Percentiles rank a stretch among this genome's conserved stretches.
Conservation (phyloP, 2,888 invertebrate species). For the Automeris io region DNA sequence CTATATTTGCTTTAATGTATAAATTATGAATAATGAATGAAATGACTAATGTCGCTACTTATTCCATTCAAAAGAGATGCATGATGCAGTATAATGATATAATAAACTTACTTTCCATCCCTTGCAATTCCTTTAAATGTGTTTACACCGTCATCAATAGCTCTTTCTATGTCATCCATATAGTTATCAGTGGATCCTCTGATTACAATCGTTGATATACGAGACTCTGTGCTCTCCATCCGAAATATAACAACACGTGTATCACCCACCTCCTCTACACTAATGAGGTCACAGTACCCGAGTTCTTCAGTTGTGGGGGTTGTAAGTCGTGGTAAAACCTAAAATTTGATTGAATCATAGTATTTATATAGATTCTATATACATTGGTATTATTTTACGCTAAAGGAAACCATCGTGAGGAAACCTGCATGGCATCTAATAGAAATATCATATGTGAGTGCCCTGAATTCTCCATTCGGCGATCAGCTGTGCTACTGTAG, state of each 20-base stretch:
- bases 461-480: too few species aligned
- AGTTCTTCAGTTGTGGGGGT: conserved; percentile 93
- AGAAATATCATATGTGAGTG: too few species aligned
- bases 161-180: conserved; percentile 99
- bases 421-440: too few species aligned
- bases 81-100: too few species aligned
- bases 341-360: conserved; percentile 3
- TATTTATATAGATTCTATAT: background rate
- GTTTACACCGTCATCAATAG: conserved; percentile 99
- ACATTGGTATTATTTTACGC: too few species aligned
- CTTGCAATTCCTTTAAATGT: conserved; percentile 95
- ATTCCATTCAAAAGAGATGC: too few species aligned
- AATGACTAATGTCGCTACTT: too few species aligned
- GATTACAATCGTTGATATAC: conserved; percentile 94
- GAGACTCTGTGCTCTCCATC: conserved; percentile 88
- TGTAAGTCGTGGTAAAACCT: conserved; percentile 80
- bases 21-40: too few species aligned
- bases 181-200: conserved; percentile 98
- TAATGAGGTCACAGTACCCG: conserved; percentile 93
- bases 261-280: conserved; percentile 96
- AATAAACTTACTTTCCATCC: conserved; percentile 74
- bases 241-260: conserved; percentile 96
- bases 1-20: too few species aligned
- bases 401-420: too few species aligned
- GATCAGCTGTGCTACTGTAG: too few species aligned